Evolutionary conservation across 2,113 vertebrate genomes (phyloP), one percentile per base, ranked within the genome.

Genomic region (Atractosteus spatula): DNA sequence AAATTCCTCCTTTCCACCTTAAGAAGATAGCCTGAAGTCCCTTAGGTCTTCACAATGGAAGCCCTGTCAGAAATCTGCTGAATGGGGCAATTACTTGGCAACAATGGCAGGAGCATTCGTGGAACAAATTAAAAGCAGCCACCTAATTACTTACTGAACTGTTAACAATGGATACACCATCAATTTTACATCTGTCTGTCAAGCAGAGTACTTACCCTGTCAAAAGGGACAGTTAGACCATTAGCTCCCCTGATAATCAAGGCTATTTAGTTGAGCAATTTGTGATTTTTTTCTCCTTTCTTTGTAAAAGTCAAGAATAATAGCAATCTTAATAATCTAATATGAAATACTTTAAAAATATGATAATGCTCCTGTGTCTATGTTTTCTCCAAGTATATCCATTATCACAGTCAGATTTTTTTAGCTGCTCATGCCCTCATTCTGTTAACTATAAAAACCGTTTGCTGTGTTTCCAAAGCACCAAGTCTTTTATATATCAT

Each of bases 161-260:
- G 68, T 82, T 80, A 85, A 91, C 90, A 91, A 91, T 84, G 78
- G 85, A 79, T 44, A 77, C 66, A 76, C 74, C 74, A 81, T 81
- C 78, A 74, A 82, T 79, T 79, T 84, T 83, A 82, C 81, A 82
- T 88, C 88, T 82, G 87, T 91, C 85, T 84, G 83, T 91, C 89
- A 89, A 83, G 84, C 71, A 79, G 76, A 75, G 84, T 83, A 91
- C 91, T 80, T 89, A 89, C 79, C 84, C 79, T 84, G 86, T 89
- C 89, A 89, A 86, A 84, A 66, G 81, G 82, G 78, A 84, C 81
- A 83, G 83, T 80, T 72, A 75, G 55, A 68, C 86, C 81, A 90
- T 89, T 88, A 89, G 83, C 76, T 79, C 80, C 75, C 79, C 76
- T 86, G 80, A 85, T 89, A 87, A 86, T 89, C 86, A 88, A 76